Percentiles rank a stretch among this genome's conserved stretches.
Evolutionary conservation across 2,797 vertebrate genomes (phyloP).

Genomic region (Poeciliopsis turneri): DNA sequence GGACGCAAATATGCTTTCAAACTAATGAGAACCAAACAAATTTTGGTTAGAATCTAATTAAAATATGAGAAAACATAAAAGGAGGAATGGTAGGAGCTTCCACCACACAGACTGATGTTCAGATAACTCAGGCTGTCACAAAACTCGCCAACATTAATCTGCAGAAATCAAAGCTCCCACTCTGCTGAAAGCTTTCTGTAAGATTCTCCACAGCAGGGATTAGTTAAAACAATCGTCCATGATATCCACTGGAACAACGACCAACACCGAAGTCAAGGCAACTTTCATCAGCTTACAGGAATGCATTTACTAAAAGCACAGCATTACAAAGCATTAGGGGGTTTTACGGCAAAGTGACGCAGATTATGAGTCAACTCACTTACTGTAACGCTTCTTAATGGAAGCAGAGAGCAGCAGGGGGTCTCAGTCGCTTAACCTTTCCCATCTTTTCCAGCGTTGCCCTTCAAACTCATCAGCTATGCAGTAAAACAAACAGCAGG

Average conservation of each 20-base stretch:
- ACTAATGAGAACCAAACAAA: background rate
- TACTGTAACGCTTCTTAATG: conserved; percentile 45
- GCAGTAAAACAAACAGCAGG: conserved; percentile 22
- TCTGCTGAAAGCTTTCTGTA: background rate
- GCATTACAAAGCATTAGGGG: conserved; percentile 54
- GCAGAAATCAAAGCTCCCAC: background rate
- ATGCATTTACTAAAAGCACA: conserved; percentile 7
- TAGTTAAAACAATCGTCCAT: conserved; percentile 3
- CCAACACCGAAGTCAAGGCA: background rate
- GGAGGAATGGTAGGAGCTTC: background rate
- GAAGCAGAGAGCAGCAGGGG: conserved; percentile 16
- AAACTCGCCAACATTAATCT: background rate
- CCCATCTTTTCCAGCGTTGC: conserved; percentile 22
- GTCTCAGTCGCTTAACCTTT: conserved; percentile 25
- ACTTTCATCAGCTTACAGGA: conserved; percentile 36
- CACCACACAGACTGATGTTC: background rate
- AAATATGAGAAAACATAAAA: background rate
- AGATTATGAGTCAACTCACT: conserved; percentile 52
- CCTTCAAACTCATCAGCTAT: conserved; percentile 3
- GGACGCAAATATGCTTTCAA: background rate
- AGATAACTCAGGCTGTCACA: background rate
- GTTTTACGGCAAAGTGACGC: conserved; percentile 47
- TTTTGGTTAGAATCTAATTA: background rate
- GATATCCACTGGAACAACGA: background rate
- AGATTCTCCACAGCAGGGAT: conserved; percentile 3